Conservation (phyloP, 2,113 vertebrate species). For the Orthonyx spaldingii region DNA sequence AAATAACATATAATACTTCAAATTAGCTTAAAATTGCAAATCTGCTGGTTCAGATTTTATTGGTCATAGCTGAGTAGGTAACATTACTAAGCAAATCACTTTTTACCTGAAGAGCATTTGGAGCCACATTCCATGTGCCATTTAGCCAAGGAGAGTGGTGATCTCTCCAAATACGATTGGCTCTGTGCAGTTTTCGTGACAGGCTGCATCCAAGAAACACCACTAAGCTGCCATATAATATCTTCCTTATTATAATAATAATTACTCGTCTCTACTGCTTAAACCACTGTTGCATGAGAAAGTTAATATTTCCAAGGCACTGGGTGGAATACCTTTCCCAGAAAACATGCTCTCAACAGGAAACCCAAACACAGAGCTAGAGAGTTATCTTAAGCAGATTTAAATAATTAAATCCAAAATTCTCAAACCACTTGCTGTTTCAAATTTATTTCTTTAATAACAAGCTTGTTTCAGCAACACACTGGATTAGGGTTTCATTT, state of each 20-base stretch:
- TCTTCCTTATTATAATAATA: not conserved
- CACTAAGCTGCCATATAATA: not conserved
- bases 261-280: constrained; percentile 11
- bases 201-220: constrained; percentile 19
- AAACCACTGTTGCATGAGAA: constrained; percentile 47
- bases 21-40: not conserved
- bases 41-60: not conserved
- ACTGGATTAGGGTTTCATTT: constrained; percentile 74
- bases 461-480: constrained; percentile 69
- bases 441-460: constrained; percentile 82
- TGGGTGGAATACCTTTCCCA: constrained; percentile 70
- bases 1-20: not conserved
- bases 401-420: constrained; percentile 83
- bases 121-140: not conserved
- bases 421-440: constrained; percentile 78
- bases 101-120: not conserved
- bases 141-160: not conserved
- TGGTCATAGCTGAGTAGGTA: not conserved
- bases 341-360: constrained; percentile 71
- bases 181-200: not conserved
- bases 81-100: not conserved
- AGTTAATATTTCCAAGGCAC: constrained; percentile 68
- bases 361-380: constrained; percentile 68
- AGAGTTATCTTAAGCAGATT: constrained; percentile 77
- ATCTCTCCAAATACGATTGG: not conserved